Evolutionary conservation across 2,797 vertebrate species (phyloP).

Genomic region (Darevskia nairensis): DNA sequence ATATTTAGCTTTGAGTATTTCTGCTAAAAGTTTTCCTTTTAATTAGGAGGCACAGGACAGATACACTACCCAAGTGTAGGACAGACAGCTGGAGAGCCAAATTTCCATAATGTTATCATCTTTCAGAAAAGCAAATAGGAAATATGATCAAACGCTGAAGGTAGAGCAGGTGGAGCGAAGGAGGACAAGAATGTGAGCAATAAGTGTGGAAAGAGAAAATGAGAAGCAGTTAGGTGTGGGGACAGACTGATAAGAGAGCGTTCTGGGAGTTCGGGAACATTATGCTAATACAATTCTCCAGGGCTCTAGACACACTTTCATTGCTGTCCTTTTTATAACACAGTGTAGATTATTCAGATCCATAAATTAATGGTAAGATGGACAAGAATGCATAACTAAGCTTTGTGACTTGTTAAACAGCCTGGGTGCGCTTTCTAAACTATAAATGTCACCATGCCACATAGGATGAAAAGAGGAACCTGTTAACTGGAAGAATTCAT

Average conservation of each 20-base stretch:
- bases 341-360: constrained; percentile 25
- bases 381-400: constrained; percentile 28
- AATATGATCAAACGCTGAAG: constrained; percentile 43
- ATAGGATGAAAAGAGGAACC: background rate
- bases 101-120: constrained; percentile 25
- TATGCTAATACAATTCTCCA: constrained; percentile 6
- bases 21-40: constrained; percentile 18
- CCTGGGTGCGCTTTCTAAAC: background rate
- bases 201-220: constrained; percentile 11
- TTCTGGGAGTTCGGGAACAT: constrained; percentile 26
- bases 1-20: background rate
- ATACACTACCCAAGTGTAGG: background rate
- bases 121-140: constrained; percentile 12
- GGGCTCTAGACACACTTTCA: constrained; percentile 4
- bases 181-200: constrained; percentile 38
- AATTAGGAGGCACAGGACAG: background rate
- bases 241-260: constrained; percentile 32
- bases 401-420: constrained; percentile 7
- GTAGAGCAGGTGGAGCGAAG: background rate
- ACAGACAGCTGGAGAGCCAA: background rate
- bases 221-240: background rate
- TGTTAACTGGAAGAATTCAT: background rate
- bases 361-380: background rate
- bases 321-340: constrained; percentile 20
- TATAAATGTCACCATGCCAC: constrained; percentile 6